These are phyloP conservation scores for Leucania comma DNA, from an alignment of 2,888 invertebrate genomes.

Conservation along the genomic window DNA sequence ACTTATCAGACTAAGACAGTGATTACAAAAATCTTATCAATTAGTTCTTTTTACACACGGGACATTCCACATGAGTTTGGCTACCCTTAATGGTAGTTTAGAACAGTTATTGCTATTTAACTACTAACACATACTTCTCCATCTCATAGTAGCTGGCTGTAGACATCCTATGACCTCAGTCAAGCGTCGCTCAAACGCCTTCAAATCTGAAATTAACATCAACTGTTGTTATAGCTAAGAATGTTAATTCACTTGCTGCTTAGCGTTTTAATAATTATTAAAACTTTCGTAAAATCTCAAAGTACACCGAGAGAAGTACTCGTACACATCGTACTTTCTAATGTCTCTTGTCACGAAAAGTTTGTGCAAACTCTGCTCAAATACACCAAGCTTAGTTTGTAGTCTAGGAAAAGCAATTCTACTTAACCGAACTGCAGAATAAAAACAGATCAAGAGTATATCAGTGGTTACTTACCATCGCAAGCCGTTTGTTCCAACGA, in stretches of 20 bases:
- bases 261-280: fast-evolving
- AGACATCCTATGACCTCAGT: conserved; percentile 99
- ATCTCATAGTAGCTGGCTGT: conserved; percentile 98
- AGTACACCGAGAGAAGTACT: not conserved
- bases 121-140: conserved; percentile 95
- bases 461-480: conserved; percentile 92
- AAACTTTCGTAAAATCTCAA: too few relatives aligned
- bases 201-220: conserved; percentile 94
- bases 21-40: conserved; percentile 12
- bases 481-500: conserved; percentile 97
- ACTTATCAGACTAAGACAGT: not conserved
- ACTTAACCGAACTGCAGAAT: not conserved
- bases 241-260: not conserved
- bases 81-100: not conserved
- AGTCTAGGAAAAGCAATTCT: not conserved
- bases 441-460: not conserved
- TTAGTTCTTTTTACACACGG: not conserved
- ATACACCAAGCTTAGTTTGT: not conserved
- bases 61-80: not conserved
- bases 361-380: not conserved
- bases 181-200: conserved; percentile 98
- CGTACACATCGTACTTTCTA: not conserved
- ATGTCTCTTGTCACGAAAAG: not conserved
- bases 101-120: not conserved
- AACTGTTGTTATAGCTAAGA: not conserved